Percentiles rank a stretch among this genome's conserved stretches.
Conservation (phyloP, 2,888 invertebrate species). For the Anodontia alba region DNA sequence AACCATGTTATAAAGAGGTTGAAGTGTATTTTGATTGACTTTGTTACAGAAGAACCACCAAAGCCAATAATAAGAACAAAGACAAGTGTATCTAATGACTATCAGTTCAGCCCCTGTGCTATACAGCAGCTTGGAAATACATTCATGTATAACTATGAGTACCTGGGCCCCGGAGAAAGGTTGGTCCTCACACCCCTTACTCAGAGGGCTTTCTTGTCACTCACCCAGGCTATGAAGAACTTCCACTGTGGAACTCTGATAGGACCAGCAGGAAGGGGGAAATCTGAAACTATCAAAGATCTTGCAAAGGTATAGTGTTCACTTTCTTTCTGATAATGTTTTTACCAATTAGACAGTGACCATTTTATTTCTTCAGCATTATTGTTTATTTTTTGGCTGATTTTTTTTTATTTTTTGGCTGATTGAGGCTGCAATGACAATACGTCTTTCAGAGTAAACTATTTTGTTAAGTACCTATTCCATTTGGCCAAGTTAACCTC, state of each 20-base stretch:
- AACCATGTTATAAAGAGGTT: too few species aligned
- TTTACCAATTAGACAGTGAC: too few species aligned
- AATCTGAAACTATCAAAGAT: slow-evolving; percentile 81
- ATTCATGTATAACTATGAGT: slow-evolving; percentile 82
- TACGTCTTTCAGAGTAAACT: too few species aligned
- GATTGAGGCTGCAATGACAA: too few species aligned
- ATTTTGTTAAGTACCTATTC: too few species aligned
- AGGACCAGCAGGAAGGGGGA: slow-evolving; percentile 82
- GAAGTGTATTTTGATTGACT: too few species aligned
- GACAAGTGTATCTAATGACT: slow-evolving; percentile 80
- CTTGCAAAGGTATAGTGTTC: slow-evolving; percentile 77
- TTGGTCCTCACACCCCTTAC: slow-evolving; percentile 82
- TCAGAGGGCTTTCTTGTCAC: slow-evolving; percentile 80
- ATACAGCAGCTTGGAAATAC: slow-evolving; percentile 80
- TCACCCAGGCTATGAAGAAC: slow-evolving; percentile 80
- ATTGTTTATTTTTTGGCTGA: too few species aligned
- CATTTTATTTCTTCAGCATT: too few species aligned
- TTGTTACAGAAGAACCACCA: slow-evolving; percentile 72
- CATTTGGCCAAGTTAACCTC: too few species aligned
- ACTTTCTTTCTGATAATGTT: slow-evolving; percentile 17
- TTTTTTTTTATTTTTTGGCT: too few species aligned
- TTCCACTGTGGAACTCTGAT: slow-evolving; percentile 82
- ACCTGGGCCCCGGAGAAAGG: slow-evolving; percentile 76
- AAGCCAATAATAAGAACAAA: slow-evolving; percentile 66
- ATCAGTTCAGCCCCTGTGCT: slow-evolving; percentile 81